Conservation (phyloP, 1,140 invertebrate genomes). For the Micrasema minimum region DNA sequence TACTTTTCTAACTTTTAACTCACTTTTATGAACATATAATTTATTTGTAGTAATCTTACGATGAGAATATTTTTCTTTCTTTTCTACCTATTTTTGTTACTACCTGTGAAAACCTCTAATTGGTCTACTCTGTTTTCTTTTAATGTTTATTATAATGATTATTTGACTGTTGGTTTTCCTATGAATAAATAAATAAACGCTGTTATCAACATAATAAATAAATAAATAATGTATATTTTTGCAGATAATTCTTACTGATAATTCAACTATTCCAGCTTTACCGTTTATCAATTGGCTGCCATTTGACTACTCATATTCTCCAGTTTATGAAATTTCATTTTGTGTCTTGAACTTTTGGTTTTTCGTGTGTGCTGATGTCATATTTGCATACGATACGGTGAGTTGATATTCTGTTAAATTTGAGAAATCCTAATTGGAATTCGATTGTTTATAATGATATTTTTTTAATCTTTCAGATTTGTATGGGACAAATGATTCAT, state of each 20-base stretch:
- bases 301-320: conserved; percentile 45
- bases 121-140: too few relatives aligned
- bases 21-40: too few relatives aligned
- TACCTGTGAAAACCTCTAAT: too few relatives aligned
- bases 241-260: conserved; percentile 19
- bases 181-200: too few relatives aligned
- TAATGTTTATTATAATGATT: too few relatives aligned
- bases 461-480: conserved; percentile 39
- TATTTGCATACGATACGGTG: conserved; percentile 49
- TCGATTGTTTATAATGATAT: neutral
- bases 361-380: conserved; percentile 43
- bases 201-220: too few relatives aligned
- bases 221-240: too few relatives aligned
- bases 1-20: too few relatives aligned
- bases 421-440: neutral
- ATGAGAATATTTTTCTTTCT: too few relatives aligned
- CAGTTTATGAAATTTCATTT: conserved; percentile 43
- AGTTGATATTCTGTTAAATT: neutral
- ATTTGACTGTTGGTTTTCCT: too few relatives aligned
- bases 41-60: too few relatives aligned
- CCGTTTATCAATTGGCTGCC: conserved; percentile 50
- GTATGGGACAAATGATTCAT: conserved; percentile 50
- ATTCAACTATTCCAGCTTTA: conserved; percentile 29
- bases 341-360: conserved; percentile 46
- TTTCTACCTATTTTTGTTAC: too few relatives aligned